These are phyloP conservation scores for Ateles fusciceps DNA, from an alignment of 2,797 vertebrate genomes.

Conservation along the genomic window DNA sequence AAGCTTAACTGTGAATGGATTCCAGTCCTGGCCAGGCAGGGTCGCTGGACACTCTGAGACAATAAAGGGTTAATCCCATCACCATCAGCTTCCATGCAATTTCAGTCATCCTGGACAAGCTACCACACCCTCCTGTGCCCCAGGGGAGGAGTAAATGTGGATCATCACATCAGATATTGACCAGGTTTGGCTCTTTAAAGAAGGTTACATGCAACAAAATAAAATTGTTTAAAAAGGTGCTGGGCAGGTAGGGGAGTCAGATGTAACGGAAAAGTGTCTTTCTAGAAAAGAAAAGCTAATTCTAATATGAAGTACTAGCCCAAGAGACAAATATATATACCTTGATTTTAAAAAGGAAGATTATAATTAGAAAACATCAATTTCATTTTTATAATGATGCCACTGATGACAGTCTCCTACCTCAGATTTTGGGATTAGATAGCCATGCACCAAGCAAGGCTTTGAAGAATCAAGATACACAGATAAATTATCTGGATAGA, in stretches of 20 bases:
- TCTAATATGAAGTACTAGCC: neutral
- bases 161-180: neutral
- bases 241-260: neutral
- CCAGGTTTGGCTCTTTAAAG: neutral
- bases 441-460: neutral
- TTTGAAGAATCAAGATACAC: neutral
- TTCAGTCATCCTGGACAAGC: neutral
- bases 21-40: neutral
- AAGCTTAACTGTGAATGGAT: neutral
- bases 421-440: neutral
- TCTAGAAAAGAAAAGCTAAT: neutral
- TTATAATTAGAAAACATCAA: neutral
- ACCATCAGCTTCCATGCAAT: neutral
- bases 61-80: neutral
- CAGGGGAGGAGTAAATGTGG: neutral
- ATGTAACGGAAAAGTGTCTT: neutral
- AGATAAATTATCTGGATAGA: neutral
- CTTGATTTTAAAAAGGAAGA: neutral
- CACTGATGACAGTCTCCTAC: neutral
- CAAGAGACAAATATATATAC: neutral
- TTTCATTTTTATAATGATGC: neutral
- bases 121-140: rapidly evolving
- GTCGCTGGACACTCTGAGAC: neutral
- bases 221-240: neutral
- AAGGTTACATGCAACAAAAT: neutral